These are phyloP conservation scores for Entelurus aequoreus DNA, from an alignment of 2,113 vertebrate genomes.

Conservation along the genomic window DNA sequence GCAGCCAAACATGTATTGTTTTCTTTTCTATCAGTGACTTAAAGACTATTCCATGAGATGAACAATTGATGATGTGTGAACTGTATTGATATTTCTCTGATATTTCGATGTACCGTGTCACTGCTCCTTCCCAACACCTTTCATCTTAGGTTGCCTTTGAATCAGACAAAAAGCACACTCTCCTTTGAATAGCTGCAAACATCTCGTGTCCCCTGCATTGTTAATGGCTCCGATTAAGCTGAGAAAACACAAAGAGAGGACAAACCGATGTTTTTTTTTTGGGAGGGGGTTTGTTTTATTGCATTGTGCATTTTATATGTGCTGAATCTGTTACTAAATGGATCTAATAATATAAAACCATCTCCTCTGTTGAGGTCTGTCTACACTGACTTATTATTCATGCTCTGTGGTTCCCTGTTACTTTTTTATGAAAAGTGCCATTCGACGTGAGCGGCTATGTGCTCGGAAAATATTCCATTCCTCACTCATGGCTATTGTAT, in stretches of 20 bases:
- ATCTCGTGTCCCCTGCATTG: constrained; percentile 43
- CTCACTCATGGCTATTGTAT: constrained; percentile 84
- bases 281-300: constrained; percentile 29
- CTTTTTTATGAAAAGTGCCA: constrained; percentile 70
- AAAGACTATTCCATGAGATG: constrained; percentile 70
- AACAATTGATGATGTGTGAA: constrained; percentile 74
- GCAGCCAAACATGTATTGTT: constrained; percentile 71
- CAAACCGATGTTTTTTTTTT: constrained; percentile 35
- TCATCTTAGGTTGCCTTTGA: constrained; percentile 64
- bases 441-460: constrained; percentile 69
- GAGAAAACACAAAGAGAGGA: constrained; percentile 53
- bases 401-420: constrained; percentile 64
- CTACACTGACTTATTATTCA: constrained; percentile 58
- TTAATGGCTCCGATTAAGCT: constrained; percentile 47
- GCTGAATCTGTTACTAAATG: constrained; percentile 59
- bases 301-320: constrained; percentile 66
- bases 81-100: constrained; percentile 80
- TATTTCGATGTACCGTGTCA: constrained; percentile 73
- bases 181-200: constrained; percentile 57
- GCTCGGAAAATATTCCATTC: constrained; percentile 77
- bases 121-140: constrained; percentile 64
- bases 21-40: constrained; percentile 70
- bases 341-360: constrained; percentile 65
- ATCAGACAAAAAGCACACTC: constrained; percentile 55
- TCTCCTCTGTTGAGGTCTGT: constrained; percentile 62